Conservation (phyloP, 2,113 vertebrate genomes). For the Tonatia bakeri region DNA sequence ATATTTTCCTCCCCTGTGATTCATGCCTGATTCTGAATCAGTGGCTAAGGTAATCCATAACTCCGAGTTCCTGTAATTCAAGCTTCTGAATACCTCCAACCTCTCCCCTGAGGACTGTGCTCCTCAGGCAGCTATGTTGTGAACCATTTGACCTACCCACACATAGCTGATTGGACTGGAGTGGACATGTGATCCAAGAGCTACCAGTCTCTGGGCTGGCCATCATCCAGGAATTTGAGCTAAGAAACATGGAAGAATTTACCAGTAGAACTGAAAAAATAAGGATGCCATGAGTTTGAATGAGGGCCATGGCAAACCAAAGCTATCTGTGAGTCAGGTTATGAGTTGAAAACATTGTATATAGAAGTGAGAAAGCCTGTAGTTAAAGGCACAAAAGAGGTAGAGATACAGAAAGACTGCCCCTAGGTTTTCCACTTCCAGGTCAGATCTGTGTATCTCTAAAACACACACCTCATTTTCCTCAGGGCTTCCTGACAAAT, state of each 20-base stretch:
- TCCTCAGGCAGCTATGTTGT: background rate
- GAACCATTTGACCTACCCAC: background rate
- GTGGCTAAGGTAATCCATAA: background rate
- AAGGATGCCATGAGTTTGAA: background rate
- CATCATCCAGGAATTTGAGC: background rate
- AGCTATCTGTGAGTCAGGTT: background rate
- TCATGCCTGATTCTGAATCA: background rate
- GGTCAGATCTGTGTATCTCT: background rate
- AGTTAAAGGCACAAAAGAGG: background rate
- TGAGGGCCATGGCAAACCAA: background rate
- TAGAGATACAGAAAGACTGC: background rate
- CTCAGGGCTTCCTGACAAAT: background rate
- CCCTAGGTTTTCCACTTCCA: background rate
- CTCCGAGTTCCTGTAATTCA: background rate
- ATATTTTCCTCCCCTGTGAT: conserved; percentile 2
- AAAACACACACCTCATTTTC: conserved; percentile 6
- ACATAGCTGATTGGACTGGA: background rate
- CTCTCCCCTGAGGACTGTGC: background rate
- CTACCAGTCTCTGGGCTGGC: background rate
- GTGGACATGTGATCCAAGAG: background rate
- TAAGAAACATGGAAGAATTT: background rate
- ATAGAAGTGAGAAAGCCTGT: background rate
- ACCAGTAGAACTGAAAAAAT: background rate
- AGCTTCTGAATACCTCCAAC: background rate
- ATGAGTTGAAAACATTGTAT: background rate